These are phyloP conservation scores for Larimichthys polyactis DNA, from an alignment of 2,113 vertebrate genomes.

Conservation along the genomic window DNA sequence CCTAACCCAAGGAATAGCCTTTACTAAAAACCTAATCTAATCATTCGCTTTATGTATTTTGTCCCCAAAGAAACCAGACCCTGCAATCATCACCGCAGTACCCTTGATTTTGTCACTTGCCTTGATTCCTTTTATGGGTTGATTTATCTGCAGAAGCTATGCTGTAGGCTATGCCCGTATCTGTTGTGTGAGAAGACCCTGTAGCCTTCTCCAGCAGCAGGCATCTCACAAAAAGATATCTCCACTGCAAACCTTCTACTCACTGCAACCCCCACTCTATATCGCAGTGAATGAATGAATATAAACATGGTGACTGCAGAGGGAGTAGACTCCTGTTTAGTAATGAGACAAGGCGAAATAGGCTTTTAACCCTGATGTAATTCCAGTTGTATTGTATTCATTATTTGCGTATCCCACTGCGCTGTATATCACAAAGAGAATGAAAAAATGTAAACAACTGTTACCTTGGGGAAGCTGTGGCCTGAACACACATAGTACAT, in stretches of 20 bases:
- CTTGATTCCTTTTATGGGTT: neutral
- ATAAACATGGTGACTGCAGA: neutral
- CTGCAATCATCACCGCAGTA: neutral
- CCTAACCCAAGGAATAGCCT: neutral
- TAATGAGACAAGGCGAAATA: slow-evolving; percentile 4
- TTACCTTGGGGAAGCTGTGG: neutral
- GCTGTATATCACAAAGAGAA: neutral
- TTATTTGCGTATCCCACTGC: neutral
- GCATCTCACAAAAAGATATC: neutral
- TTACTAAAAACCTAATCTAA: slow-evolving; percentile 14
- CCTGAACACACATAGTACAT: neutral
- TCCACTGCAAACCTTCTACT: neutral
- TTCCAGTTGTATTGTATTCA: neutral
- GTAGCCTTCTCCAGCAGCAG: neutral
- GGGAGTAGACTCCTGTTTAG: neutral
- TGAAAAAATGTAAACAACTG: neutral
- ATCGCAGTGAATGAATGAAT: neutral
- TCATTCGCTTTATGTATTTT: neutral
- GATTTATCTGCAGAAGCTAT: neutral
- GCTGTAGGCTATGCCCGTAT: neutral
- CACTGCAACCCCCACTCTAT: neutral
- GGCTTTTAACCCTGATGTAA: slow-evolving; percentile 18
- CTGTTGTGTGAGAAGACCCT: neutral
- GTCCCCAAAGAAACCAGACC: neutral
- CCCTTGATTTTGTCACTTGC: neutral